Base-by-base conservation (phyloP, 2,113 vertebrate genomes). In the Cranoglanis bouderius region DNA sequence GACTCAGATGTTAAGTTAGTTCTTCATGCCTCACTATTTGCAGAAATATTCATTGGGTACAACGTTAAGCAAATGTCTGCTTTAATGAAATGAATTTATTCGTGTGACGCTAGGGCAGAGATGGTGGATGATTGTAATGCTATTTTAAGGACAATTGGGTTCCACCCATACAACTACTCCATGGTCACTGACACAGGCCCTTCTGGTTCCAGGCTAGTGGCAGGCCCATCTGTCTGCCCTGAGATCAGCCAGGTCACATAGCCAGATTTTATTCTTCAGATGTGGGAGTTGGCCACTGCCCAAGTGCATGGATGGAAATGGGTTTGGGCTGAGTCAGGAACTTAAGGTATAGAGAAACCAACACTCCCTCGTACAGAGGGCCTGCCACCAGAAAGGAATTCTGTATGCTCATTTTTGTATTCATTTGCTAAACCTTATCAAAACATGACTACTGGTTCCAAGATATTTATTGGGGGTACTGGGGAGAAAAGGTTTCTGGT, bases 161-260 rank as follows among this genome's bases (percentile, higher is more conserved):
- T 84, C 38, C 61, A 84, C 6, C 83, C 7, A 65, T 67, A 84
- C 61, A 84, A 67, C 59, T 67, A 63, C 61, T 84, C 38, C 82
- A 49, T 65, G 38, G 82, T 65, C 40, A 46, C 40, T 67, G 57
- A 35, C n/a, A 82, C 80, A 82, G 51, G 16, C 43, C n/a, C 59
- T 84, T 43, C 40, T 46, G 83, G 26, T 65, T 84, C 61, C 83
- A 84, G 61, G 40, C 61, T 46, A 67, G 83, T 84, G 81, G 35
- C 81, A 82, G 32, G 35, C n/a, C 21, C 81, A 82, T 82, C n/a
- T 82, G 83, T 65, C 83, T 84, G 43, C 83, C 59, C 43, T 32
- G 61, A 32, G 83, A 67, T 67, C 43, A 84, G 61, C 61, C 43
- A 67, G 83, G 83, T 84, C 59, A 65, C 40, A 84, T 18, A 84